A percentile compares a stretch with the other conserved stretches of the same genome.
Evolutionary conservation across 2,888 invertebrate genomes (phyloP).

Genomic region (Microchrysa polita): DNA sequence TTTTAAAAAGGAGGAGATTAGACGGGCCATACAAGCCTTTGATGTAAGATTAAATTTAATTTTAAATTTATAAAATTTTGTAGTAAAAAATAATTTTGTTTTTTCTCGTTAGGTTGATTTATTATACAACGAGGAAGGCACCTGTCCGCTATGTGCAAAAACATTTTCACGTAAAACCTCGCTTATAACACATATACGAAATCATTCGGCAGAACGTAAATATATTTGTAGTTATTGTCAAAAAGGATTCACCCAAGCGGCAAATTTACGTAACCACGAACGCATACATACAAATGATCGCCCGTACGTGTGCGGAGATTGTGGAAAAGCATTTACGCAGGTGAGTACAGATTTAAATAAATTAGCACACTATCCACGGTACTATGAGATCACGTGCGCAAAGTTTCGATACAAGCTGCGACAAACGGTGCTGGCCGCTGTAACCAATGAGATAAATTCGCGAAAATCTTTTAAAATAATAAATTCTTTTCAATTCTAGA

Average conservation of each 20-base stretch:
- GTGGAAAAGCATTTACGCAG: slow-evolving; percentile 65
- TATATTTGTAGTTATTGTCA: slow-evolving; percentile 64
- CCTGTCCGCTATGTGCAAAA: slow-evolving; percentile 64
- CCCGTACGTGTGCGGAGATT: slow-evolving; percentile 63
- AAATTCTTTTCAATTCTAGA: slow-evolving; percentile 52
- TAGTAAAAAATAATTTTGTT: too few species aligned
- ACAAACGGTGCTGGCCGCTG: too few species aligned
- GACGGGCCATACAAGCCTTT: slow-evolving; percentile 60
- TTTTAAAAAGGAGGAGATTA: slow-evolving; percentile 53
- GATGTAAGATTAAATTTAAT: slow-evolving; percentile 55
- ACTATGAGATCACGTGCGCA: too few species aligned
- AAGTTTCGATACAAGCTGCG: too few species aligned
- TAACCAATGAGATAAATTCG: too few species aligned
- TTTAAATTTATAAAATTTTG: background rate
- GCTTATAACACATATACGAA: slow-evolving; percentile 64
- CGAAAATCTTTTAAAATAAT: too few species aligned
- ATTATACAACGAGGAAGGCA: slow-evolving; percentile 64
- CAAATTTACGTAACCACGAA: slow-evolving; percentile 64
- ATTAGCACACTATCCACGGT: too few species aligned
- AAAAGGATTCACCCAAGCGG: slow-evolving; percentile 65
- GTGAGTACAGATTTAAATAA: too few species aligned
- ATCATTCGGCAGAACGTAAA: slow-evolving; percentile 65
- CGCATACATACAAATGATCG: slow-evolving; percentile 65
- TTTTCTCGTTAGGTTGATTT: too few species aligned
- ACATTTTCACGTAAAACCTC: slow-evolving; percentile 65